Evolutionary conservation across 1,140 invertebrate genomes (phyloP), one percentile per base, ranked within the genome.

Genomic region (Papilio glaucus): DNA sequence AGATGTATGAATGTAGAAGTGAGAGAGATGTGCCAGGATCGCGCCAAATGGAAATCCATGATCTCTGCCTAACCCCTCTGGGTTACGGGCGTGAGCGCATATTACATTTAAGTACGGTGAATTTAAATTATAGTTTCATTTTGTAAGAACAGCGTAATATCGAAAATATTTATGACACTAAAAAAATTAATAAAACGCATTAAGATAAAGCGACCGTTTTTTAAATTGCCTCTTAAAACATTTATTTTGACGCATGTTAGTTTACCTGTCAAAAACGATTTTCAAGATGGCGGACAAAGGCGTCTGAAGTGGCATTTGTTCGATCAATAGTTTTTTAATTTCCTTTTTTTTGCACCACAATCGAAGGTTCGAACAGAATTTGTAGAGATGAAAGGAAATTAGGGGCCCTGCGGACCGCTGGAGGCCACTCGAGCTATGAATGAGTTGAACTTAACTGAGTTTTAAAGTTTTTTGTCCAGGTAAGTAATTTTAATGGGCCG

Each of bases 241-340:
- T 69, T 69, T 69, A 69, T 69, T 69, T 69, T 69, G 67, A 69
- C 67, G 67, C 42, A 53, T 21, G 45, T 69, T 69, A 37, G 24
- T 29, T 69, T 69, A 69, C 74, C 78, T 82, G 85, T 84, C 80
- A 85, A 86, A 85, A 82, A 53, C 83, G 80, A 87, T 89, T 90
- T 89, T 81, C 86, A 89, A 88, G 81, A 91, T 87, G 85, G 87
- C 89, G 82, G 80, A 88, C 86, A 89, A 90, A 84, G 85, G 80
- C 73, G 77, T 82, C 83, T 89, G 82, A 86, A 90, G 87, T 87
- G 86, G 85, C 76, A 60, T 90, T 86, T 90, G 80, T 77, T 69
- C 85, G 84, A 89, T 90, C 89, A 90, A 92, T 92, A 90, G 88
- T 90, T 90, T 88, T 88, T 87, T 86, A 87, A 85, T 86, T 87